phyloP scores from a whole-genome alignment of 1,140 invertebrate species.

The Metaphire vulgaris region DNA sequence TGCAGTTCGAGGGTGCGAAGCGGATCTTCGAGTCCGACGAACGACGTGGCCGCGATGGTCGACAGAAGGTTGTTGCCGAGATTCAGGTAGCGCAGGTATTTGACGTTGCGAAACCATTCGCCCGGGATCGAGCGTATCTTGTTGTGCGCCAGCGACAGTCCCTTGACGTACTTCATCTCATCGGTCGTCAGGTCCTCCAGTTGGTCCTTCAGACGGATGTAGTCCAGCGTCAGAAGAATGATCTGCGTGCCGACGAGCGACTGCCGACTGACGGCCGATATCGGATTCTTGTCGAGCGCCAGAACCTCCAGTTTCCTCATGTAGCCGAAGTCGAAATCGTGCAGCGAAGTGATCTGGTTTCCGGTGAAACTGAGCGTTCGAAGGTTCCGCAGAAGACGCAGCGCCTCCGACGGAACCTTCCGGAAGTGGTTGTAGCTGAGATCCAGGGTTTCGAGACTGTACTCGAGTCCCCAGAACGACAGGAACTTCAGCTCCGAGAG shows the following conservation, averaged over 20 bases:
- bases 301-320: constrained; percentile 18
- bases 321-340: constrained; percentile 16
- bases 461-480: constrained; percentile 24
- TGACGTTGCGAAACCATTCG: constrained; percentile 12
- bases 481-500: constrained; percentile 13
- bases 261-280: neutral
- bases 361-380: constrained; percentile 12
- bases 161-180: constrained; percentile 15
- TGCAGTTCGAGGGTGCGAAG: constrained; percentile 21
- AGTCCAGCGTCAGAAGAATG: constrained; percentile 12
- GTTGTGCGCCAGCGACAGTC: constrained; percentile 6
- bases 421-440: constrained; percentile 25
- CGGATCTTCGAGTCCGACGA: neutral
- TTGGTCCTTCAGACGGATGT: constrained; percentile 5
- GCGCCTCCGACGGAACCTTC: constrained; percentile 14
- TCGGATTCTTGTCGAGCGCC: constrained; percentile 23
- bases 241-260: constrained; percentile 13
- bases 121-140: constrained; percentile 7
- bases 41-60: neutral
- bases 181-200: neutral
- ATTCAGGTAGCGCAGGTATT: constrained; percentile 12
- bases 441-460: constrained; percentile 22
- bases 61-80: constrained; percentile 16
- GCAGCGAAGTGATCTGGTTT: constrained; percentile 16
- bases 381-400: constrained; percentile 10